A percentile compares a stretch with the other conserved stretches of the same genome.
Conservation (phyloP, 2,797 vertebrate genomes). For the Amblyopsis hoosieri region DNA sequence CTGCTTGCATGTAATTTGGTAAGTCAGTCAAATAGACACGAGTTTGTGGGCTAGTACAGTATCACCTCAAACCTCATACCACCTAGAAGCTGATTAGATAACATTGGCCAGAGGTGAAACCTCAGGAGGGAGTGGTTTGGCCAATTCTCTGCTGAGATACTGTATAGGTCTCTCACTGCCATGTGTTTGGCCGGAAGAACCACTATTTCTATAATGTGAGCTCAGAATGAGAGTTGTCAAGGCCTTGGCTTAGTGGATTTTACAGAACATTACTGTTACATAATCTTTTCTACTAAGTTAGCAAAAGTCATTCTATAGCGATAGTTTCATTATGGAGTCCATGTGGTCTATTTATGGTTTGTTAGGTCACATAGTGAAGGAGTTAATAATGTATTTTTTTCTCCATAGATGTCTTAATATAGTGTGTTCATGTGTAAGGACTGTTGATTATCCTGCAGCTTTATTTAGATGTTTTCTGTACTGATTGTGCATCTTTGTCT, state of each 20-base stretch:
- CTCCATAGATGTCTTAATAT: too few relatives aligned
- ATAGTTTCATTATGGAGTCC: not conserved
- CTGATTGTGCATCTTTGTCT: conserved; percentile 20
- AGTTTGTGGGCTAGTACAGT: not conserved
- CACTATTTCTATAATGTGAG: conserved; percentile 10
- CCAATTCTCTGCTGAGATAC: conserved; percentile 37
- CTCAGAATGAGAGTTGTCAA: not conserved
- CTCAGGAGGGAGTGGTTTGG: conserved; percentile 30
- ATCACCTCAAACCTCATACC: not conserved
- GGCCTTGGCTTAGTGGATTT: conserved; percentile 1
- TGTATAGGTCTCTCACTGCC: conserved; percentile 21
- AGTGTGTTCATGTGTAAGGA: not conserved
- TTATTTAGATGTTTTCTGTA: conserved; percentile 1
- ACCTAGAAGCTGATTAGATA: conserved; percentile 22
- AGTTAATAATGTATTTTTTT: too few relatives aligned
- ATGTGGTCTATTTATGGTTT: not conserved
- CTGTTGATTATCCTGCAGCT: not conserved
- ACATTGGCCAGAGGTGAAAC: conserved; percentile 5
- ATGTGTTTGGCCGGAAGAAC: conserved; percentile 1
- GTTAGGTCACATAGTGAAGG: not conserved
- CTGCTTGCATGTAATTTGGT: not conserved
- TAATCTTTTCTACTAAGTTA: conserved; percentile 1
- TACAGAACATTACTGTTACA: conserved; percentile 9
- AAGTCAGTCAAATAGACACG: not conserved
- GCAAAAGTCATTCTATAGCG: conserved; percentile 3